These are phyloP conservation scores for Cichladusa arquata DNA, from an alignment of 2,113 vertebrate genomes.

Conservation along the genomic window DNA sequence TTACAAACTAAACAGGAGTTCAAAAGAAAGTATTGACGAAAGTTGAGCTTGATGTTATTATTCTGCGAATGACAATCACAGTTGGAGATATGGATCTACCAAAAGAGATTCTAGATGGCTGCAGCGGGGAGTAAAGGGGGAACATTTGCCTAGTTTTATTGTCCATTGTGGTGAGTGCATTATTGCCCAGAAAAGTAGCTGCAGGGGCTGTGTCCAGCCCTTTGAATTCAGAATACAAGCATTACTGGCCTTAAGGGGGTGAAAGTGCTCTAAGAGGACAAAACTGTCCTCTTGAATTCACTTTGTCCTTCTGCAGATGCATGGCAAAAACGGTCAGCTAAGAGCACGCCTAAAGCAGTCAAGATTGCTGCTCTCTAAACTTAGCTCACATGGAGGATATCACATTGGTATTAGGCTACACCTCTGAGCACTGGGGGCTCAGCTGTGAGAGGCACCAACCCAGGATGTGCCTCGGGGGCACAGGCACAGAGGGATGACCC, in stretches of 20 bases:
- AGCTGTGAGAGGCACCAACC: not conserved
- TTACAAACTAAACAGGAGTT: not conserved
- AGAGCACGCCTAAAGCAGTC: not conserved
- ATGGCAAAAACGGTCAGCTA: not conserved
- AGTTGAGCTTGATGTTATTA: not conserved
- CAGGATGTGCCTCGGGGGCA: not conserved
- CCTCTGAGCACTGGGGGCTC: not conserved
- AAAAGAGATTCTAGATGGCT: not conserved
- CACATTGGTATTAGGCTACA: not conserved
- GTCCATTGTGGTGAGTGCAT: not conserved
- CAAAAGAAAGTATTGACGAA: not conserved
- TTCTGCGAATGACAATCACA: not conserved
- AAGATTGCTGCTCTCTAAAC: not conserved
- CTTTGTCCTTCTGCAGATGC: not conserved
- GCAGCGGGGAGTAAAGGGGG: too few species aligned
- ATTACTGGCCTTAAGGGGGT: not conserved
- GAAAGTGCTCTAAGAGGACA: not conserved
- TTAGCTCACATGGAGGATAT: not conserved
- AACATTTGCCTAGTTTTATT: not conserved
- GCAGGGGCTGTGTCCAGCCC: not conserved
- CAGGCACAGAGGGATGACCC: not conserved
- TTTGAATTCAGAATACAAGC: not conserved
- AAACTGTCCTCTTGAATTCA: not conserved
- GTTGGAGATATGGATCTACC: accelerated
- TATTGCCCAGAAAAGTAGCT: not conserved